Evolutionary conservation across 2,797 vertebrate species (phyloP), one percentile per base, ranked within the genome.

Genomic region (Streptopelia turtur): DNA sequence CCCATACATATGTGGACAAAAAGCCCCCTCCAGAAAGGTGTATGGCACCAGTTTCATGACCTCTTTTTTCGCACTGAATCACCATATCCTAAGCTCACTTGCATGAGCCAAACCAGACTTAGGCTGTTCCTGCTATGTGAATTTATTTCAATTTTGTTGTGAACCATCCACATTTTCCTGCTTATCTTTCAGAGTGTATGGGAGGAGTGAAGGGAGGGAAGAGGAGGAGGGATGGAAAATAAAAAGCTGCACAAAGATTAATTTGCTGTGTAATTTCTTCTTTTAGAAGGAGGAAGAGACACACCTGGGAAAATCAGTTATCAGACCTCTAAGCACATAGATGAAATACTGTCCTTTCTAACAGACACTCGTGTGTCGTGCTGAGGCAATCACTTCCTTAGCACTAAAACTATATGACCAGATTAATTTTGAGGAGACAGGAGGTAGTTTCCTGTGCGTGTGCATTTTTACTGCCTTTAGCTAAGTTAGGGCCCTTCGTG

Each of bases 381-480:
- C 59, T 68, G 37, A 92, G 52, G 56, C 83, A 79, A 55, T 81
- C 74, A 89, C 86, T 95, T 90, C 68, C 64, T 90, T 43, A 28
- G 94, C 91, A 85, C 78, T 92, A 83, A 83, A 92, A 71, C 41
- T 84, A 28, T 70, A 85, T 1, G 61, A 64, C 89, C 79, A 63
- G 71, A 70, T 92, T 87, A 7, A 71, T 90, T 77, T 24, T 30
- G 75, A 87, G 74, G 78, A 87, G 72, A 25, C 61, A 18, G 25
- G n/a, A 74, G 47, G 57, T 60, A 47, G 39, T 69, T 89, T 93
- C 37, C 74, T 81, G n/a, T 70, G 59, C 11, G 5, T 61, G 69
- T 86, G 71, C 59, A 68, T 77, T 88, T 95, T 95, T 93, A 86
- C 59, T 87, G 79, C 82, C 84, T 59, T 84, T 43, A 79, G 89